phyloP scores from a whole-genome alignment of 2,888 invertebrate species.

The Acronicta aceris region DNA sequence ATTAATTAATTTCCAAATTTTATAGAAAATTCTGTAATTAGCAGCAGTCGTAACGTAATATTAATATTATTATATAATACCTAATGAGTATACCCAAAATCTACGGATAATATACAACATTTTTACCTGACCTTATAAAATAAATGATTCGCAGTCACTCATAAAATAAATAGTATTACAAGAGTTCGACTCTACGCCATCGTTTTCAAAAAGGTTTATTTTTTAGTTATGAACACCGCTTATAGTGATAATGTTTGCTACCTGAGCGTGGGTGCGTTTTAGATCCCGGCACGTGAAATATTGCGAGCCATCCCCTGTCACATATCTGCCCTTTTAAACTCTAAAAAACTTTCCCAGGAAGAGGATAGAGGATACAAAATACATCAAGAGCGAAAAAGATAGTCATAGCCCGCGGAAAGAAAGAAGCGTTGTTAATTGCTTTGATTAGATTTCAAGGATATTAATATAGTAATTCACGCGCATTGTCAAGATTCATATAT shows the following conservation, averaged over 20 bases:
- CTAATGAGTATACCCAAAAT: too few species aligned
- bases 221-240: constrained; percentile 82
- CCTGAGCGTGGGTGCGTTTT: constrained; percentile 86
- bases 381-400: constrained; percentile 58
- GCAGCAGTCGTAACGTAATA: too few species aligned
- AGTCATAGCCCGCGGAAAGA: constrained; percentile 56
- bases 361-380: constrained; percentile 58
- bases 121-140: too few species aligned
- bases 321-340: constrained; percentile 79
- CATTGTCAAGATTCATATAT: constrained; percentile 85
- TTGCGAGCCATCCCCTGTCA: constrained; percentile 86
- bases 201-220: constrained; percentile 58
- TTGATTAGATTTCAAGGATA: constrained; percentile 89
- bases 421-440: constrained; percentile 85
- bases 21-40: too few species aligned
- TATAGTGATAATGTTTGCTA: constrained; percentile 87
- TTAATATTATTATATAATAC: too few species aligned
- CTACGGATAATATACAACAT: too few species aligned
- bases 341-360: constrained; percentile 61
- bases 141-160: too few species aligned
- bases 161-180: background rate
- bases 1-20: too few species aligned
- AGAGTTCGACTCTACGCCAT: constrained; percentile 59
- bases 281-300: constrained; percentile 82
- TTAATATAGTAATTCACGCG: constrained; percentile 86